A percentile compares a stretch with the other conserved stretches of the same genome.
phyloP scores from a whole-genome alignment of 2,797 vertebrate genomes.

The Hyperoplus lanceolatus region DNA sequence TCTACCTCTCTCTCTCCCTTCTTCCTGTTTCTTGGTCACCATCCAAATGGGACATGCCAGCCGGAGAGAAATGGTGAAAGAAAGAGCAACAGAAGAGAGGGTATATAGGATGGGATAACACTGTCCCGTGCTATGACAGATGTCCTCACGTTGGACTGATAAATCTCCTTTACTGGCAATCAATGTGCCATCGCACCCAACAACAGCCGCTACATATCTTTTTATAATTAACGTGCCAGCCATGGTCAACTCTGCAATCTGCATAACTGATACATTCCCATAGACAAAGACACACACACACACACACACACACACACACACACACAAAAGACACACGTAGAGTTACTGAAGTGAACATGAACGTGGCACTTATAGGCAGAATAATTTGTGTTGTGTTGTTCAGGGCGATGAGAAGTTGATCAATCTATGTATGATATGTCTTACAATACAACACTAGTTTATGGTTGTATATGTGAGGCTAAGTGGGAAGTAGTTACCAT shows the following conservation, averaged over 20 bases:
- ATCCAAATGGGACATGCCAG: slow-evolving; percentile 60
- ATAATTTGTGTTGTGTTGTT: slow-evolving; percentile 16
- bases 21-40: slow-evolving; percentile 56
- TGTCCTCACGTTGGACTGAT: slow-evolving; percentile 74
- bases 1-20: slow-evolving; percentile 28
- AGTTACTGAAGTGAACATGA: slow-evolving; percentile 17
- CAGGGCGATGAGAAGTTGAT: slow-evolving; percentile 4
- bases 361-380: slow-evolving; percentile 13
- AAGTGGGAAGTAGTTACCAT: background rate
- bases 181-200: slow-evolving; percentile 73
- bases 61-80: slow-evolving; percentile 48
- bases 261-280: slow-evolving; percentile 48
- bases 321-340: slow-evolving; percentile 9
- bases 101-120: slow-evolving; percentile 45
- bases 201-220: slow-evolving; percentile 70
- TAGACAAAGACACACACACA: slow-evolving; percentile 25
- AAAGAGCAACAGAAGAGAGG: slow-evolving; percentile 55
- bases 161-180: slow-evolving; percentile 82
- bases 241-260: slow-evolving; percentile 53
- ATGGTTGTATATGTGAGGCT: background rate
- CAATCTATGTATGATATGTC: background rate
- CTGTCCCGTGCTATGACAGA: slow-evolving; percentile 75
- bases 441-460: background rate
- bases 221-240: slow-evolving; percentile 74
- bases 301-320: slow-evolving; percentile 29